These are phyloP conservation scores for Dipodomys merriami DNA, from an alignment of 2,113 vertebrate genomes.

Conservation along the genomic window DNA sequence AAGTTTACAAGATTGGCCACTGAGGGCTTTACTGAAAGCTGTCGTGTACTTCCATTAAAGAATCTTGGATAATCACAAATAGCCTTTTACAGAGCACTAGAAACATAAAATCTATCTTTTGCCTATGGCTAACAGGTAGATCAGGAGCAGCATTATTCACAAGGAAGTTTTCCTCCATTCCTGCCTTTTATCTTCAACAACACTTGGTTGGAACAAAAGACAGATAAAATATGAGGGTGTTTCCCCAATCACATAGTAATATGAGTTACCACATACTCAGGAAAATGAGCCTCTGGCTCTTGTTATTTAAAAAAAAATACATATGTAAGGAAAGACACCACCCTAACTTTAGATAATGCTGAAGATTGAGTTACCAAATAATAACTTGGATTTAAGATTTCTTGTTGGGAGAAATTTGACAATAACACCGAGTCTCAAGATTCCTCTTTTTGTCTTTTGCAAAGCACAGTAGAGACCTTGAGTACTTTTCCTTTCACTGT, in stretches of 20 bases:
- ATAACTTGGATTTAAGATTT: conserved; percentile 42
- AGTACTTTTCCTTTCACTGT: conserved; percentile 71
- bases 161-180: neutral
- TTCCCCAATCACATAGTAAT: neutral
- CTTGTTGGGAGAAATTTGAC: neutral
- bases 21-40: neutral
- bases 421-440: neutral
- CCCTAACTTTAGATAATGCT: conserved; percentile 2
- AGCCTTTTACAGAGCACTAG: neutral
- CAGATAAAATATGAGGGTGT: neutral
- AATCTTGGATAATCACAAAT: neutral
- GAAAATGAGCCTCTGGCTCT: neutral
- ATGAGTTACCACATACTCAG: neutral
- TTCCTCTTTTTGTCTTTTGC: conserved; percentile 42
- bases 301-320: neutral
- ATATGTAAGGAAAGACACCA: neutral
- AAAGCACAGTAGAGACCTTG: conserved; percentile 39
- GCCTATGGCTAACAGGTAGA: neutral
- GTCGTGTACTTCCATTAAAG: neutral
- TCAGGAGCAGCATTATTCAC: neutral
- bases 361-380: neutral
- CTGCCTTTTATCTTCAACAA: neutral
- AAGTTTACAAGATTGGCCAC: neutral
- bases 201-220: neutral
- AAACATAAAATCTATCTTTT: neutral